These are phyloP conservation scores for Ceriagrion tenellum DNA, from an alignment of 2,888 invertebrate species.

Conservation along the genomic window DNA sequence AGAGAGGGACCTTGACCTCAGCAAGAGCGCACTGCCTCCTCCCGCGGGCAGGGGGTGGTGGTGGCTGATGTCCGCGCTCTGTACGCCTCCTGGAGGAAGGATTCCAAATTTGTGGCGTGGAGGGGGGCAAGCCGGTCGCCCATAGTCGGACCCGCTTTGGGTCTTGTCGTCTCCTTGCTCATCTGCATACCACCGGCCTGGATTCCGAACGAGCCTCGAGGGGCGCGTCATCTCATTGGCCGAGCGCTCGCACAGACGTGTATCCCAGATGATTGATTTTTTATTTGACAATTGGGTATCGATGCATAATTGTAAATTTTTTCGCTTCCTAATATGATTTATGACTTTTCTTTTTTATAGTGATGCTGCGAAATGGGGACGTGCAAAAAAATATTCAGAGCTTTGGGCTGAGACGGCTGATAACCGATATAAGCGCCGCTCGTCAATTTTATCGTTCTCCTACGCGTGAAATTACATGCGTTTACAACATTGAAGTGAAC, in stretches of 20 bases:
- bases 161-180: background rate
- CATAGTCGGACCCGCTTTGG: background rate
- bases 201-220: background rate
- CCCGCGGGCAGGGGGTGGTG: background rate
- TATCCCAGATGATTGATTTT: background rate
- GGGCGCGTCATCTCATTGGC: background rate
- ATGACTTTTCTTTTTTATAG: background rate
- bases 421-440: too few relatives aligned
- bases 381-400: too few relatives aligned
- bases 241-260: background rate
- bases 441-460: too few relatives aligned
- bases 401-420: too few relatives aligned
- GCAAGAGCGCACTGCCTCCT: background rate
- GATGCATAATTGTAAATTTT: background rate
- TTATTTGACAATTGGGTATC: background rate
- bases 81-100: slow-evolving; percentile 31
- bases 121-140: background rate
- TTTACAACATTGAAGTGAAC: too few relatives aligned
- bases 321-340: background rate
- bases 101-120: background rate
- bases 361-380: too few relatives aligned
- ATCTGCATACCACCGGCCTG: slow-evolving; percentile 36
- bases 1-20: slow-evolving; percentile 22
- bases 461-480: too few relatives aligned
- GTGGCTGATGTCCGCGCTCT: background rate